Conservation (phyloP, 2,888 invertebrate genomes). For the Melinaea marsaeus region DNA sequence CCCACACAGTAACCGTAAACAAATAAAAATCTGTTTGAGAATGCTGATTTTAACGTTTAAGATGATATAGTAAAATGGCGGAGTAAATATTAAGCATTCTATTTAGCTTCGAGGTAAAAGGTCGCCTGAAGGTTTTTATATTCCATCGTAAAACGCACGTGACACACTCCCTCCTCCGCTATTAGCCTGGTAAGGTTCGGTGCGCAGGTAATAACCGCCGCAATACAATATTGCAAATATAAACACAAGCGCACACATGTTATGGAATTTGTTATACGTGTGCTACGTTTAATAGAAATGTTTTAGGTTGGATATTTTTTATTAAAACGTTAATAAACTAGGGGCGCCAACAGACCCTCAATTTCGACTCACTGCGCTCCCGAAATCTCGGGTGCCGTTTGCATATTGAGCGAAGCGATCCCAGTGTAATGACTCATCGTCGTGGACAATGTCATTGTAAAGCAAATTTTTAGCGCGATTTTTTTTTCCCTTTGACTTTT, state of each 20-base stretch:
- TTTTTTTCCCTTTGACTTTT: no score
- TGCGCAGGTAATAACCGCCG: constrained; percentile 23
- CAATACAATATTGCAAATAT: constrained; percentile 21
- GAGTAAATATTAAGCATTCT: constrained; percentile 7
- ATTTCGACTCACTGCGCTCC: no score
- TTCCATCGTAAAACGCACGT: constrained; percentile 60
- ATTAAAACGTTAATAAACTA: no score
- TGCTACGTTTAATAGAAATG: not conserved
- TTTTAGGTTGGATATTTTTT: no score
- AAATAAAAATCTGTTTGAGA: not conserved
- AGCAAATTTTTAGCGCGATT: no score
- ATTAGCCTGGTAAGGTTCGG: constrained; percentile 21
- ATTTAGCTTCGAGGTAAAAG: constrained; percentile 39
- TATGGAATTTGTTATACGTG: constrained; percentile 3
- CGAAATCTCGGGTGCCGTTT: no score
- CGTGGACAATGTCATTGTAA: no score
- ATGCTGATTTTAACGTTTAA: not conserved
- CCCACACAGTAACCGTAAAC: no score
- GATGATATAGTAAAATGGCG: constrained; percentile 1
- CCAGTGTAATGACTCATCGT: no score
- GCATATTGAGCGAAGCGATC: no score
- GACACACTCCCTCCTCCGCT: constrained; percentile 38
- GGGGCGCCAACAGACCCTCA: no score
- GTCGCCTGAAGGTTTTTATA: constrained; percentile 48
- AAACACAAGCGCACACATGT: constrained; percentile 13